Evolutionary conservation across 2,113 vertebrate species (phyloP), one percentile per base, ranked within the genome.

Genomic region (Tupaia chinensis): DNA sequence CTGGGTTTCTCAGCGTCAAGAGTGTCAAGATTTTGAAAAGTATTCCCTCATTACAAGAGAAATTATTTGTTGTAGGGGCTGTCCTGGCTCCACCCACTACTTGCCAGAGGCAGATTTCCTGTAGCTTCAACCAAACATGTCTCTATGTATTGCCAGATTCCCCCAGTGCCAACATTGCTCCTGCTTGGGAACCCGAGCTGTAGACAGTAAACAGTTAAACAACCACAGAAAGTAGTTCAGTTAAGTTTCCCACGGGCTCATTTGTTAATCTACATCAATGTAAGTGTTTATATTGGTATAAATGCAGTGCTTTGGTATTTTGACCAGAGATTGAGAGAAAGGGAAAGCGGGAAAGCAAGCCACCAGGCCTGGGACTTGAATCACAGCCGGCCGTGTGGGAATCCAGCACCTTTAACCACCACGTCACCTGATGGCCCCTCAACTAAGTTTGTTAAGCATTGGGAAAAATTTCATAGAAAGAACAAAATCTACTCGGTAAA

Each of bases 31-130:
- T 9, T 91, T 53, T 79, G 44, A 44, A 44, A 44, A 44, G 44
- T 44, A 44, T 44, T 4, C 44, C 44, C 3, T 44, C 44, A 44
- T 44, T 44, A 44, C 44, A 44, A 44, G 44, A 44, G 44, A 44
- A 14, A 27, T 5, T 44, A 1, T 15, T 82, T 87, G 29, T 66
- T 27, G 20, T 14, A 25, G 17, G 17, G 29, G 1, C 20, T 27
- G 23, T 54, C 4, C 8, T 81, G 17, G 9, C 54, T 82, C 60
- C 5, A 4, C 16, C 6, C 12, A 9, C 53, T 34, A 23, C 12
- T 10, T 74, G 9, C 3, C 1, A 54, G 7, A 1, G 56, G 23
- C 27, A 22, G 0, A 63, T 77, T 7, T 56, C 9, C 6, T 25
- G 4, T 1, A 7, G 3, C 27, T 60, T 93, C 65, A 68, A 11